Conservation (phyloP, 2,888 invertebrate genomes). For the Syrphus vitripennis region DNA sequence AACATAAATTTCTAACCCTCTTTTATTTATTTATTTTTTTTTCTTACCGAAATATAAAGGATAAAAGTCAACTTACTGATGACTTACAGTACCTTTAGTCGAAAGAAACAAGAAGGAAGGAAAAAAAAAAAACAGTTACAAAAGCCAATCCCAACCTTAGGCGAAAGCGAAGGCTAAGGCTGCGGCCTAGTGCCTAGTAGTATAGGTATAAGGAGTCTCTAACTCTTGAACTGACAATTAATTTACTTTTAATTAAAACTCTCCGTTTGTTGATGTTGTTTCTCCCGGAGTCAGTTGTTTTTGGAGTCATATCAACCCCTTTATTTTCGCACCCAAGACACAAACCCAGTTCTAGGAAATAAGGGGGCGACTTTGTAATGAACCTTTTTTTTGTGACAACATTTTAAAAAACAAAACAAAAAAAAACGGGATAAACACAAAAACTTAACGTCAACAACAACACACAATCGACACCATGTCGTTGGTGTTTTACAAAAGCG, state of each 20-base stretch:
- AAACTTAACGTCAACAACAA: constrained; percentile 69
- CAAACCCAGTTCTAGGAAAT: not conserved
- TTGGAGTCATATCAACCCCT: constrained; percentile 30
- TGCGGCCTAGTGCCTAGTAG: not conserved
- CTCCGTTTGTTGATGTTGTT: constrained; percentile 29
- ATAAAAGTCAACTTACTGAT: constrained; percentile 16
- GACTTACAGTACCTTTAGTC: not conserved
- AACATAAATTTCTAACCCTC: not conserved
- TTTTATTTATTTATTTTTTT: too few relatives aligned
- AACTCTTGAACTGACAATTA: constrained; percentile 69
- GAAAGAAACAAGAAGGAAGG: not conserved
- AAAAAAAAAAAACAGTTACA: constrained; percentile 1
- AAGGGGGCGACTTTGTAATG: not conserved
- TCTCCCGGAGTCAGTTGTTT: not conserved
- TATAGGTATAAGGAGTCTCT: constrained; percentile 15
- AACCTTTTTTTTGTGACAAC: constrained; percentile 9
- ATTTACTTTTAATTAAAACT: constrained; percentile 71
- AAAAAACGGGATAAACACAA: constrained; percentile 2
- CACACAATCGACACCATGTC: constrained; percentile 66
- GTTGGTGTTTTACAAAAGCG: constrained; percentile 41
- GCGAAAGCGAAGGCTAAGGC: not conserved
- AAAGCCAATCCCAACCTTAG: not conserved
- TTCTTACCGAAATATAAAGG: constrained; percentile 11
- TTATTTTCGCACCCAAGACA: constrained; percentile 44
- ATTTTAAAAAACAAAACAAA: too few relatives aligned